Conservation (phyloP, 2,113 vertebrate species). For the Apodemus speciosus region DNA sequence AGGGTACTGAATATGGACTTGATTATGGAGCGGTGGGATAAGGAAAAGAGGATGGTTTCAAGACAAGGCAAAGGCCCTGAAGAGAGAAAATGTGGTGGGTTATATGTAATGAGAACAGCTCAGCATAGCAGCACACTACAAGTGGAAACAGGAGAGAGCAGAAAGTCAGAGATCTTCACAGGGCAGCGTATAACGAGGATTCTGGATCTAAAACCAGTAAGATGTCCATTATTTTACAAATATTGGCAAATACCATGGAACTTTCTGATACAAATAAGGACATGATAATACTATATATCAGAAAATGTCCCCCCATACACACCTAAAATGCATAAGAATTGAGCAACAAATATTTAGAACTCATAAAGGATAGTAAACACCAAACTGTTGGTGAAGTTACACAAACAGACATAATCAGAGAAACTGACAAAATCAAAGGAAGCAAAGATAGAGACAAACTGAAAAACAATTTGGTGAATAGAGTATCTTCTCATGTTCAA, state of each 20-base stretch:
- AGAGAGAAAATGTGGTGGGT: neutral
- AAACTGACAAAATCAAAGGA: neutral
- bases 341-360: neutral
- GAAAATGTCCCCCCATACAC: no score
- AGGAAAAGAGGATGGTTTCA: neutral
- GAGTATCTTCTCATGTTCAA: neutral
- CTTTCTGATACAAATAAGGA: neutral
- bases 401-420: neutral
- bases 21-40: accelerated
- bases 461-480: neutral
- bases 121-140: accelerated
- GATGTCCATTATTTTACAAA: neutral
- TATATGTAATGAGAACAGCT: neutral
- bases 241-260: neutral
- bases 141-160: neutral
- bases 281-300: neutral
- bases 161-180: neutral
- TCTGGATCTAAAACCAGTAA: neutral
- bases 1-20: neutral
- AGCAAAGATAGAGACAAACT: neutral
- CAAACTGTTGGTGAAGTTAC: neutral
- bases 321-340: neutral
- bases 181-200: neutral
- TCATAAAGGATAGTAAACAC: neutral
- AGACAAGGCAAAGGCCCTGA: neutral